Evolutionary conservation across 2,113 vertebrate genomes (phyloP).

Genomic region (Ramphastos sulfuratus): DNA sequence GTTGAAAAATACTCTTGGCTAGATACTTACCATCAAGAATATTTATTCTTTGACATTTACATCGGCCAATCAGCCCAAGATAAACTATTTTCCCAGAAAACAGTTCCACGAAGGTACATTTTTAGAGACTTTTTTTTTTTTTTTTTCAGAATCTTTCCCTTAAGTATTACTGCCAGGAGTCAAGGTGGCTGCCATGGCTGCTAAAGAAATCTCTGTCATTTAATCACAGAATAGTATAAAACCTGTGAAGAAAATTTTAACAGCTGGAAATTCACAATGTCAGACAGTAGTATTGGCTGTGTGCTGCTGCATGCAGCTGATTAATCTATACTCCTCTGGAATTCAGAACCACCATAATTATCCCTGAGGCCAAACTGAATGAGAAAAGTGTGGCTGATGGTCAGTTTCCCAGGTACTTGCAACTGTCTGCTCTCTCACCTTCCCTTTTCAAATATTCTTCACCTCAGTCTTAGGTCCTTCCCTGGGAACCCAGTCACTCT

Average conservation of each 20-base stretch:
- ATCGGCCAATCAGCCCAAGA: background rate
- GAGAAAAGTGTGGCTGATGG: background rate
- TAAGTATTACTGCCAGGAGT: background rate
- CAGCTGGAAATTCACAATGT: conserved; percentile 2
- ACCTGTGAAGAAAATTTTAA: background rate
- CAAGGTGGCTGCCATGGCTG: background rate
- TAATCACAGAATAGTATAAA: background rate
- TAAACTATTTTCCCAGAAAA: conserved; percentile 13
- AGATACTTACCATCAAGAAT: background rate
- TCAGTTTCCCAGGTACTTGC: background rate
- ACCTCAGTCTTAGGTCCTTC: background rate
- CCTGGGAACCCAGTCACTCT: background rate
- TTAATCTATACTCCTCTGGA: background rate
- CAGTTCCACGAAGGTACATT: background rate
- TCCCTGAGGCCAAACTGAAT: background rate
- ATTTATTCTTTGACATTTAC: conserved; percentile 33
- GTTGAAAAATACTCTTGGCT: background rate
- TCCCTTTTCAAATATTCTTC: background rate
- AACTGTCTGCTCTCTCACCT: background rate
- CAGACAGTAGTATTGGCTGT: conserved; percentile 13
- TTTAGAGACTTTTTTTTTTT: background rate
- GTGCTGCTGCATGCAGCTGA: fast-evolving
- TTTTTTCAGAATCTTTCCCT: background rate
- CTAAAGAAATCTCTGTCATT: background rate
- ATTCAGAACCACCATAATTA: background rate